Evolutionary conservation across 2,888 invertebrate genomes (phyloP).

Genomic region (Sussaba pulchella): DNA sequence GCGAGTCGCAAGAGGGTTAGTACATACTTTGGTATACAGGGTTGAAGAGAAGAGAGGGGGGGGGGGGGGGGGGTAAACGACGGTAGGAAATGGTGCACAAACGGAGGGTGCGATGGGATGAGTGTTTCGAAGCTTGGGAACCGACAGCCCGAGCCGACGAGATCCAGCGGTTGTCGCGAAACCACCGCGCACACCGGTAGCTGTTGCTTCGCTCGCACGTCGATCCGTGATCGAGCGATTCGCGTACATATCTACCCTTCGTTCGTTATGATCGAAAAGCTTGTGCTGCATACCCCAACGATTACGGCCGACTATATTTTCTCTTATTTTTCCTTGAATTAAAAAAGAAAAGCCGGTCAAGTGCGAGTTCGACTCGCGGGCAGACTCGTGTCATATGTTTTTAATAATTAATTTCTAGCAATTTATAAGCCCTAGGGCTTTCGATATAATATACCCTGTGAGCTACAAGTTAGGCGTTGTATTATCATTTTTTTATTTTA

Average conservation of each 20-base stretch:
- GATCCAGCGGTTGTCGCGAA: neutral
- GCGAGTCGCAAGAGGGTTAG: neutral
- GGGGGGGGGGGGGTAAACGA: constrained; percentile 17
- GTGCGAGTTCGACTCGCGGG: too few species aligned
- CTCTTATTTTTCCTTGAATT: too few species aligned
- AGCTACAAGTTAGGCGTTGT: too few species aligned
- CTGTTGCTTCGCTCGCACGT: constrained; percentile 28
- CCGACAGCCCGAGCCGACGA: constrained; percentile 3
- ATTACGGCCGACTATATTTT: too few species aligned
- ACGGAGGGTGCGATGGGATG: constrained; percentile 60
- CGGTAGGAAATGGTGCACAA: constrained; percentile 50
- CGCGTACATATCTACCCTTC: neutral
- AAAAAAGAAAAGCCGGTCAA: too few species aligned
- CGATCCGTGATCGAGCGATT: neutral
- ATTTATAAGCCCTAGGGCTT: too few species aligned
- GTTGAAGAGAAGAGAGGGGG: neutral
- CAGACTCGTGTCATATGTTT: too few species aligned
- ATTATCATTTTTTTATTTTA: too few species aligned
- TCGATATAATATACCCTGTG: too few species aligned
- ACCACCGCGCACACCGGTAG: neutral
- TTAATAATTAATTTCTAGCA: too few species aligned
- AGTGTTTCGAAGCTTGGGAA: neutral
- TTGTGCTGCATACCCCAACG: neutral
- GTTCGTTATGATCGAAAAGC: neutral
- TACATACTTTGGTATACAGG: too few species aligned